Percentiles rank a stretch among this genome's conserved stretches.
Evolutionary conservation across 2,113 vertebrate genomes (phyloP).

Genomic region (Hippolais icterina): DNA sequence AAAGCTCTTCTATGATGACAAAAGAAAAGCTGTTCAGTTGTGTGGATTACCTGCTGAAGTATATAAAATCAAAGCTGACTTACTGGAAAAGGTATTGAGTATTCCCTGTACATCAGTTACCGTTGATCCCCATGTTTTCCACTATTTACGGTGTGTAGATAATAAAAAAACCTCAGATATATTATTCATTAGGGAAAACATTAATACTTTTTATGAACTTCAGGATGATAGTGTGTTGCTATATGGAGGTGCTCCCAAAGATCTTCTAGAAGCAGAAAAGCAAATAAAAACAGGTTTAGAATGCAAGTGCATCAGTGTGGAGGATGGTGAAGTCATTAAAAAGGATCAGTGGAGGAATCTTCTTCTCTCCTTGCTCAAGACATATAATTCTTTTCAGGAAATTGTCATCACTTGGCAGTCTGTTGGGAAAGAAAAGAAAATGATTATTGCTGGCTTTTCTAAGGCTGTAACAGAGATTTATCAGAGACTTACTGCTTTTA

Average conservation of each 20-base stretch:
- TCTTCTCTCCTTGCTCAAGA: conserved; percentile 4
- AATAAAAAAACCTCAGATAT: conserved; percentile 59
- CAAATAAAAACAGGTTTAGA: conserved; percentile 67
- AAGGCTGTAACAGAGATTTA: conserved; percentile 45
- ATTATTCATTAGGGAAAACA: conserved; percentile 74
- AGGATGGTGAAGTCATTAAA: conserved; percentile 62
- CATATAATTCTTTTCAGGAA: conserved; percentile 17
- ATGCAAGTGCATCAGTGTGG: conserved; percentile 58
- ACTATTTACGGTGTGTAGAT: conserved; percentile 71
- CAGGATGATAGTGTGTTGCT: conserved; percentile 57
- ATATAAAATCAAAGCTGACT: conserved; percentile 64
- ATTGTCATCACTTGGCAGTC: conserved; percentile 41
- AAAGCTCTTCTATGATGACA: conserved; percentile 60
- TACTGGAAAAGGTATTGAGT: conserved; percentile 58
- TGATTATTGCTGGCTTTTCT: conserved; percentile 76
- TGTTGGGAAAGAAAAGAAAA: conserved; percentile 8
- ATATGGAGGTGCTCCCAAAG: conserved; percentile 48
- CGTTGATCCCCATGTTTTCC: conserved; percentile 58
- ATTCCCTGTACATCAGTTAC: conserved; percentile 61
- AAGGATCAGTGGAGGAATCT: conserved; percentile 73
- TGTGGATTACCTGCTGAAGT: conserved; percentile 78
- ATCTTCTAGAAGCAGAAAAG: conserved; percentile 73
- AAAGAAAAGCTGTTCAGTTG: conserved; percentile 54
- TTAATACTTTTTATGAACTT: conserved; percentile 75
- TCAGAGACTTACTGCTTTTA: conserved; percentile 66